phyloP scores from a whole-genome alignment of 2,888 invertebrate species.

The Aradus depressus region DNA sequence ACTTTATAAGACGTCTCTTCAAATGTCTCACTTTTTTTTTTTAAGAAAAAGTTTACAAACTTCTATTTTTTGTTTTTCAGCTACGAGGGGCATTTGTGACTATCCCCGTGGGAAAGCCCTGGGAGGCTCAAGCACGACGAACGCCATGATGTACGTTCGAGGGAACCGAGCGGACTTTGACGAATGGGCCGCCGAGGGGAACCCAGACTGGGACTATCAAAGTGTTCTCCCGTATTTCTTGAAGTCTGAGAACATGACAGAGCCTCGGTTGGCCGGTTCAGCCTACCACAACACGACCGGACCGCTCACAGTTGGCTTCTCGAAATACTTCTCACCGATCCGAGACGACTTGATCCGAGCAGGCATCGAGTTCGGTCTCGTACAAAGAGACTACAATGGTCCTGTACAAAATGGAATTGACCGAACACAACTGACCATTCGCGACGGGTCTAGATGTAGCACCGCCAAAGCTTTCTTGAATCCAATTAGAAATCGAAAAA shows the following conservation, averaged over 20 bases:
- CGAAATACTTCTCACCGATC: conserved; percentile 1
- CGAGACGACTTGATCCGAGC: conserved; percentile 45
- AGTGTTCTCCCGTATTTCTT: conserved; percentile 74
- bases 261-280: conserved; percentile 47
- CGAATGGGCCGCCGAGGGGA: conserved; percentile 74
- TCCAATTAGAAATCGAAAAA: conserved; percentile 62
- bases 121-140: conserved; percentile 82
- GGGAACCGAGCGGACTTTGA: conserved; percentile 87
- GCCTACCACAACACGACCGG: conserved; percentile 7
- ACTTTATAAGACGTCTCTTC: too few relatives aligned
- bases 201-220: conserved; percentile 75
- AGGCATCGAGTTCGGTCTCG: conserved; percentile 71
- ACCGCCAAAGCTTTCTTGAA: conserved; percentile 78
- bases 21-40: too few relatives aligned
- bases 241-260: conserved; percentile 81
- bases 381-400: conserved; percentile 77
- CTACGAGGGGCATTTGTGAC: conserved; percentile 55
- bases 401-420: conserved; percentile 79
- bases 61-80: conserved; percentile 11
- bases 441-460: conserved; percentile 60
- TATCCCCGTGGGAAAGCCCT: conserved; percentile 87
- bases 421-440: conserved; percentile 59
- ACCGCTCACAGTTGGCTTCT: conserved; percentile 9
- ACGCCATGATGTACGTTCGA: conserved; percentile 83
- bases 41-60: too few relatives aligned